These are phyloP conservation scores for Andricus quercusramuli DNA, from an alignment of 2,888 invertebrate species.

Conservation along the genomic window DNA sequence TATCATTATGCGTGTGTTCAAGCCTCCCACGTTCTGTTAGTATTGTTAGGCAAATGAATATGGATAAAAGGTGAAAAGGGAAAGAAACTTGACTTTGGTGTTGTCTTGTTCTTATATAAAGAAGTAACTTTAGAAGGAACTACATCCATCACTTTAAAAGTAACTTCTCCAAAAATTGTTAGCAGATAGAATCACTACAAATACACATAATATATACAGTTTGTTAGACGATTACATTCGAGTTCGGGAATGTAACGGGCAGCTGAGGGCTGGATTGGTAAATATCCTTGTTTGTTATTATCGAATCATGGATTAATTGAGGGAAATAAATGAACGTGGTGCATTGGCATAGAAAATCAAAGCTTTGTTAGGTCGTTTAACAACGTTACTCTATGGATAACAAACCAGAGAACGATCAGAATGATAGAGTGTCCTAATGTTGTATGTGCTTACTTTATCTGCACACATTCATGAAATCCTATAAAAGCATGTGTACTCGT, in stretches of 20 bases:
- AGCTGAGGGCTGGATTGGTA: neutral
- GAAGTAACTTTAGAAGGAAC: neutral
- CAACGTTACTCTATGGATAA: slow-evolving; percentile 41
- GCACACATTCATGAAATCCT: neutral
- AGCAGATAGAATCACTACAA: no score
- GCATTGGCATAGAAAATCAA: slow-evolving; percentile 66
- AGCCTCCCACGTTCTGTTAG: neutral
- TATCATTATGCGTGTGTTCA: neutral
- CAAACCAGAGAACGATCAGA: slow-evolving; percentile 43
- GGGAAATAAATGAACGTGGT: slow-evolving; percentile 64
- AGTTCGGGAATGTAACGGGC: neutral
- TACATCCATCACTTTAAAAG: neutral
- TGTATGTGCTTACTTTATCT: slow-evolving; percentile 46
- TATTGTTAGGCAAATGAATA: neutral
- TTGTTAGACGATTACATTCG: no score
- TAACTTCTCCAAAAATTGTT: no score
- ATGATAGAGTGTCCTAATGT: slow-evolving; percentile 43
- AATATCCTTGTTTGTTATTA: slow-evolving; percentile 51
- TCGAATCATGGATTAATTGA: slow-evolving; percentile 68
- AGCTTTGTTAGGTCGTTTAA: slow-evolving; percentile 60
- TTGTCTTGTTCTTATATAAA: neutral
- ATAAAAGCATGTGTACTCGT: slow-evolving; percentile 54
- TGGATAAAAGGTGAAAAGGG: neutral
- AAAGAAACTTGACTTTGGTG: neutral
- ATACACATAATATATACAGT: no score